These are phyloP conservation scores for Tricholauxania praeusta DNA, from an alignment of 2,888 invertebrate genomes.

Conservation along the genomic window DNA sequence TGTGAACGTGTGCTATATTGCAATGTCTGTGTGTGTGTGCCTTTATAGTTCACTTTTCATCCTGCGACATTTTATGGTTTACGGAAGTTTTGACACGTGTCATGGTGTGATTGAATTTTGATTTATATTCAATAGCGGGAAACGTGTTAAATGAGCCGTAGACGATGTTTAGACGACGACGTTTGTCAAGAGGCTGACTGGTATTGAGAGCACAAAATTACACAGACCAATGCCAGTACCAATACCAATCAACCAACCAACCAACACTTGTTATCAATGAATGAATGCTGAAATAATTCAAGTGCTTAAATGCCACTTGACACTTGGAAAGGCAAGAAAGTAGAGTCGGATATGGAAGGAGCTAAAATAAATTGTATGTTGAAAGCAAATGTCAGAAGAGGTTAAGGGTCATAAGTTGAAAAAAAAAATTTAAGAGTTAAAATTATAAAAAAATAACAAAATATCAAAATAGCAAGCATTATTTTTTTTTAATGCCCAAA, in stretches of 20 bases:
- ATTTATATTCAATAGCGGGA: constrained; percentile 52
- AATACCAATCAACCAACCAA: too few relatives aligned
- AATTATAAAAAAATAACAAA: neutral
- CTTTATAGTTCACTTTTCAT: constrained; percentile 21
- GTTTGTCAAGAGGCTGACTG: constrained; percentile 14
- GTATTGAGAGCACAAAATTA: too few relatives aligned
- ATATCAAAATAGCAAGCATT: too few relatives aligned
- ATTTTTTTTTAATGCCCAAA: too few relatives aligned
- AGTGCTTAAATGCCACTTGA: constrained; percentile 17
- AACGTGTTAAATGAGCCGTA: constrained; percentile 43
- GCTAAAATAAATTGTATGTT: neutral
- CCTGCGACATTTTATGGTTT: constrained; percentile 27
- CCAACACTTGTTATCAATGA: neutral
- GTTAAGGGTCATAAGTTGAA: neutral
- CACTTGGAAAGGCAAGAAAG: neutral
- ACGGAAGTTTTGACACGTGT: constrained; percentile 66
- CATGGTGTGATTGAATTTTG: constrained; percentile 62
- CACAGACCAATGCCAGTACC: too few relatives aligned
- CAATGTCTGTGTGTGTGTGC: constrained; percentile 11
- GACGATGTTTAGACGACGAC: constrained; percentile 20
- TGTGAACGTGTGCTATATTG: constrained; percentile 9
- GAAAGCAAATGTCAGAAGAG: too few relatives aligned
- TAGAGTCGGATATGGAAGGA: neutral
- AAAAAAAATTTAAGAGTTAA: neutral
- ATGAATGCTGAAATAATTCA: neutral